Evolutionary conservation across 2,888 invertebrate species (phyloP).

Genomic region (Lottia gigantea): DNA sequence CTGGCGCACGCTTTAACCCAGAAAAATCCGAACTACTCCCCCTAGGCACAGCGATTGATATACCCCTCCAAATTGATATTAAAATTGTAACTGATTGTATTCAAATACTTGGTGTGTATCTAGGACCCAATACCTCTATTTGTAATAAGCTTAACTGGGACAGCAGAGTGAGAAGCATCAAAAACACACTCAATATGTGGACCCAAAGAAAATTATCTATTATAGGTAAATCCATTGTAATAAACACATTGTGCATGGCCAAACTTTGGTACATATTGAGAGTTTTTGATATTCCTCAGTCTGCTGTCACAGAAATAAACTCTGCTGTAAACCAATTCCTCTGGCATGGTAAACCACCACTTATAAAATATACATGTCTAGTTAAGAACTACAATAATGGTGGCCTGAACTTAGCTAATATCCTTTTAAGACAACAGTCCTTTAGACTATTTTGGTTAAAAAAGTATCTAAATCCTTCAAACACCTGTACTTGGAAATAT

Average conservation of each 20-base stretch:
- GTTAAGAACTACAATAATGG: background rate
- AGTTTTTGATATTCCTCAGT: constrained; percentile 2
- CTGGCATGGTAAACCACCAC: background rate
- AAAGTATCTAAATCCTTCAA: background rate
- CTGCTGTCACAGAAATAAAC: background rate
- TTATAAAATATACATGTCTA: background rate
- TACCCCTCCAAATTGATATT: background rate
- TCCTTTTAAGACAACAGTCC: background rate
- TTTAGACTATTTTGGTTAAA: background rate
- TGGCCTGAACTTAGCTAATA: background rate
- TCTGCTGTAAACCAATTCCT: background rate
- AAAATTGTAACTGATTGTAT: background rate
- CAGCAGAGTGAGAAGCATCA: background rate
- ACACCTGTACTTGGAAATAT: background rate
- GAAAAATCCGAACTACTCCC: background rate
- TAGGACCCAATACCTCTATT: background rate
- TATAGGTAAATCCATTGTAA: constrained; percentile 1
- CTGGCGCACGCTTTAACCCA: background rate
- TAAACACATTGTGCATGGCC: background rate
- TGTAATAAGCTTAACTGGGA: background rate
- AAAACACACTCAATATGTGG: constrained; percentile 1
- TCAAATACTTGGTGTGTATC: background rate
- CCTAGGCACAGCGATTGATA: background rate
- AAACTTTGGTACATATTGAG: background rate
- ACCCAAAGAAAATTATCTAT: background rate